Evolutionary conservation across 2,113 vertebrate species (phyloP), one percentile per base, ranked within the genome.

Genomic region (Xenopus borealis): DNA sequence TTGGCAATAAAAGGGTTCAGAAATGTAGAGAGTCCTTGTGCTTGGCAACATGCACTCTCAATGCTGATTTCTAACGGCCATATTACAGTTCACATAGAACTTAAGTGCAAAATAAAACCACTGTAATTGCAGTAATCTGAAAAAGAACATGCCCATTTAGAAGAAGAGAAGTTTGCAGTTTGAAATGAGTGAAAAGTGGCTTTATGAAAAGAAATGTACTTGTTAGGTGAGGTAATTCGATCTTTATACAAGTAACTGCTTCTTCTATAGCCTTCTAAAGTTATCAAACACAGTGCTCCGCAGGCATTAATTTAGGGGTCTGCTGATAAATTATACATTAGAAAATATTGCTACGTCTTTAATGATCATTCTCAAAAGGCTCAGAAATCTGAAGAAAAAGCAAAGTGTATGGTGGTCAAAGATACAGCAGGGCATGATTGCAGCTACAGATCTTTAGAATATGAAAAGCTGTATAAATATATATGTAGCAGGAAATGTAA

Each of bases 341-440:
- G 76, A 27, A 19, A 79, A 75, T 79, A 23, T 73, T 78, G 50
- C 27, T 79, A 70, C 78, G 77, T 80, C 62, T 79, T 71, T 75
- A 72, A 79, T 73, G 74, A 79, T 80, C 71, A 75, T 79, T 83
- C 81, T 83, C 57, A 72, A 81, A 79, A 81, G 69, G 11, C 68
- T 76, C 23, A 59, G 59, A 62, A 68, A 78, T 17, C 46, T 10
- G 73, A 82, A 79, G 59, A 8, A 80, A 81, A 81, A 80, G 16
- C 44, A 66, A 82, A 78, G 62, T 83, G 84, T 73, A 64, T 57
- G 19, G 58, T 70, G 78, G 78, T 84, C 81, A 84, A 80, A 72
- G 59, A 69, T 50, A 72, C 0, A 0, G 72, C 55, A 4, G 72
- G 73, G 71, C 45, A 70, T 40, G 82, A 84, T 44, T 61, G 18